phyloP scores from a whole-genome alignment of 2,797 vertebrate species.

The Austrolebias charrua region DNA sequence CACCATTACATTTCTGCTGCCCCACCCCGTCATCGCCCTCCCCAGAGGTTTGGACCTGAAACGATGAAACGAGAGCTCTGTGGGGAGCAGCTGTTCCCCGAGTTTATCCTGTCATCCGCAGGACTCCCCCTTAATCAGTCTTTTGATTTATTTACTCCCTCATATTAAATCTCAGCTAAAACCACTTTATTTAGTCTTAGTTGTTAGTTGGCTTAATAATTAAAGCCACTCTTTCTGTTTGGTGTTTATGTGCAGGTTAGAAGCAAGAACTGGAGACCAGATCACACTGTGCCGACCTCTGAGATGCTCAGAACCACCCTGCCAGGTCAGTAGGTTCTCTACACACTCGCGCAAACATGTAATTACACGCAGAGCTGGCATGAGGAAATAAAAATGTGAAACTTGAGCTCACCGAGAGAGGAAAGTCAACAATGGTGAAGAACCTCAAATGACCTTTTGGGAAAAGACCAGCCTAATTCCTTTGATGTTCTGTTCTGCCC shows the following conservation, averaged over 20 bases:
- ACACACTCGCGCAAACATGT: neutral
- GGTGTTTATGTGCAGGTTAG: slow-evolving; percentile 46
- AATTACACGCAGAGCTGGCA: neutral
- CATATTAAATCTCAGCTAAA: slow-evolving; percentile 22
- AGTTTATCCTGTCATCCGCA: slow-evolving; percentile 33
- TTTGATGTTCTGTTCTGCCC: slow-evolving; percentile 22
- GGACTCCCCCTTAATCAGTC: slow-evolving; percentile 36
- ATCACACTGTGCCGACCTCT: slow-evolving; percentile 23
- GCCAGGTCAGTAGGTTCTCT: slow-evolving; percentile 48
- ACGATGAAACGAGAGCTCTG: slow-evolving; percentile 54
- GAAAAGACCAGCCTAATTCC: slow-evolving; percentile 12
- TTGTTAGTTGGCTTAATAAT: neutral
- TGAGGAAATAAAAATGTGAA: slow-evolving; percentile 9
- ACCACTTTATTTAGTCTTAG: slow-evolving; percentile 18
- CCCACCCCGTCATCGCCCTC: slow-evolving; percentile 22
- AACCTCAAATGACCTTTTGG: slow-evolving; percentile 31
- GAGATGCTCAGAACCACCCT: slow-evolving; percentile 57
- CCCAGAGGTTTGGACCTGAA: slow-evolving; percentile 64
- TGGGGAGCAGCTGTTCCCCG: slow-evolving; percentile 72
- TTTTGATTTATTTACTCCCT: slow-evolving; percentile 28
- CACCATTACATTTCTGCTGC: slow-evolving; percentile 42
- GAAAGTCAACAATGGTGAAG: slow-evolving; percentile 10
- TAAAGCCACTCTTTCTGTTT: neutral
- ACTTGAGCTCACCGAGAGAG: neutral
- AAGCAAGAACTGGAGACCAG: slow-evolving; percentile 22